Evolutionary conservation across 2,113 vertebrate species (phyloP), one percentile per base, ranked within the genome.

Genomic region (Felis catus): DNA sequence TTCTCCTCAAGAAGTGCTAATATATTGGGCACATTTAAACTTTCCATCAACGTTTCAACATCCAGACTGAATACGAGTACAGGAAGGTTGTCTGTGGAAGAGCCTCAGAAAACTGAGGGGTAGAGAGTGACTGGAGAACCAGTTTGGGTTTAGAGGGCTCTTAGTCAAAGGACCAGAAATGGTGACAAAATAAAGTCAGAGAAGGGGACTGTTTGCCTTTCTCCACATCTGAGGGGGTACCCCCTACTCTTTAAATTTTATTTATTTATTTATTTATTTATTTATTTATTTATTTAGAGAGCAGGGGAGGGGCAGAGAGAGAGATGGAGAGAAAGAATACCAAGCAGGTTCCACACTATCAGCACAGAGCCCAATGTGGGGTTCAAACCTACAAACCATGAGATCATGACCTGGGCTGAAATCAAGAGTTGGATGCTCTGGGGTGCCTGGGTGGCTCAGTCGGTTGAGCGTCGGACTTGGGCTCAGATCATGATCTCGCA

Each of bases 21-120:
- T 31, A 33, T 66, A 76, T 76, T 83, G 13, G 68, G 74, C 39
- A 94, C 88, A 92, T 48, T 89, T 61, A 92, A 80, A 96, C 16
- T 85, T 76, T 61, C 45, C 36, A 65, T 88, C 65, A 93, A 84
- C 19, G 25, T 95, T 93, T 96, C 55, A 93, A 70, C 51, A 90
- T 81, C 45, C 89, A 61, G 33, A 94, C 25, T 85, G 25, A 89
- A 92, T 73, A 51, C 7, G 63, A 65, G 55, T 19, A 82, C 31
- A 78, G 21, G 29, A 95, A 76, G 1, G 18, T 36, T 83, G 16
- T 71, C 48, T 82, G 16, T 81, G 45, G 18, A 88, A 94, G 39
- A 33, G 27, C 23, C 51, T 86, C 51, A 36, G 74, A 55, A 98
- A 95, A 93, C n/a, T 58, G 29, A 85, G 36, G 9, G 16, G 39